Evolutionary conservation across 1,140 invertebrate genomes (phyloP), one percentile per base, ranked within the genome.

Genomic region (Aphelenchoides besseyi): DNA sequence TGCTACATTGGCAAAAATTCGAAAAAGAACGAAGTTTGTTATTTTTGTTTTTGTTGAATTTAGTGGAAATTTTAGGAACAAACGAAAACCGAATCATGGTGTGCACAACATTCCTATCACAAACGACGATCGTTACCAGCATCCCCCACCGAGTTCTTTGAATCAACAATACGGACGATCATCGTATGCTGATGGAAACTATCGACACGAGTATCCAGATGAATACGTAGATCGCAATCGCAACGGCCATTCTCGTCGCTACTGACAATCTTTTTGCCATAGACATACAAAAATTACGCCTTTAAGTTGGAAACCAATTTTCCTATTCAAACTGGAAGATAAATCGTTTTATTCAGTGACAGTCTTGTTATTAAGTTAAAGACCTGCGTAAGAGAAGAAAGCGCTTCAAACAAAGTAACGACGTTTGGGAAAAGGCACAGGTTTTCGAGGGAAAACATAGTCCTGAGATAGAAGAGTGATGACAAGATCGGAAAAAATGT

Each of bases 401-500:
- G 26, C 55, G 5, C 16, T 59, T 33, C 23, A 59, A 33, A 59
- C 18, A 23, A 59, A 59, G 23, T 59, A 59, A 59, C 55, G 55
- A 5, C 55, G 55, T 33, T 59, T 59, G 5, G 55, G 55, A 23
- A 8, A 59, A 8, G 5, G 5, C 5, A 23, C 5, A 5, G 16
- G 55, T 33, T 59, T 59, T 59, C 5, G 5, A 59, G 55, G 55
- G 12, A 59, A 5, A 8, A 74, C 35, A 3, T 70, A 2, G 35
- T 79, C 74, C 35, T 64, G 68, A 30, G 76, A 79, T 16, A 55
- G 41, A 29, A 75, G 79, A 0, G 59, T 2, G 29, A 32, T 35
- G 9, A 79, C 16, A 48, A 75, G 30, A 18, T 61, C 74, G n/a
- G 68, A 33, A 52, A 75, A 75, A 3, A 74, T 79, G 48, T 75